Conservation (phyloP, 2,888 invertebrate genomes). For the Sphinx pinastri region DNA sequence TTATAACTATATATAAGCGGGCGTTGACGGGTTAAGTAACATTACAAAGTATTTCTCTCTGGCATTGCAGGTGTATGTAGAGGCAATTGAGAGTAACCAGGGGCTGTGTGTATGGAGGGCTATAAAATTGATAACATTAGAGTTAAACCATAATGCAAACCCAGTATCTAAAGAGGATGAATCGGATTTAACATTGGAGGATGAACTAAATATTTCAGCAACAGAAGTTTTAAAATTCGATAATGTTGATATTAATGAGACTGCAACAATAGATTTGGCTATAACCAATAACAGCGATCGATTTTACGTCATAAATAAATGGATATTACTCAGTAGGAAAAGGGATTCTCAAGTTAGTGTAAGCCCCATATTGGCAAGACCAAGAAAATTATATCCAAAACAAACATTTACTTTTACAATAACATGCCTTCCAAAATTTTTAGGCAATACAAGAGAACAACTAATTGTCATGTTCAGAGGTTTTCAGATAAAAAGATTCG, state of each 20-base stretch:
- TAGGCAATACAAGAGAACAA: constrained; percentile 85
- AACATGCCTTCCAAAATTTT: constrained; percentile 82
- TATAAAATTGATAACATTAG: constrained; percentile 62
- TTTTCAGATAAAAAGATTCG: constrained; percentile 84
- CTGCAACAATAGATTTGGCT: constrained; percentile 49
- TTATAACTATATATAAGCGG: too few relatives aligned
- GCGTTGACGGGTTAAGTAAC: too few relatives aligned
- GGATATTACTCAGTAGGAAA: constrained; percentile 79
- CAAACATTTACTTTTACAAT: constrained; percentile 73
- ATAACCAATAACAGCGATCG: constrained; percentile 75
- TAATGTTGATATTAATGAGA: constrained; percentile 66
- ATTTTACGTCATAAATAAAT: constrained; percentile 71
- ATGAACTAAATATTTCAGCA: constrained; percentile 81
- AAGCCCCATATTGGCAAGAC: constrained; percentile 61
- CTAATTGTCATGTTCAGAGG: constrained; percentile 84
- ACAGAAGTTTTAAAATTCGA: constrained; percentile 77
- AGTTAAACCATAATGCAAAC: constrained; percentile 49
- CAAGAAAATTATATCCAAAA: constrained; percentile 65
- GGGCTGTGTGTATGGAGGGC: constrained; percentile 85
- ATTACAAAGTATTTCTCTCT: neutral
- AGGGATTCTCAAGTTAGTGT: constrained; percentile 80
- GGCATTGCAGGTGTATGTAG: constrained; percentile 79
- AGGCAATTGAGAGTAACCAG: constrained; percentile 90
- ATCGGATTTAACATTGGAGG: constrained; percentile 57
- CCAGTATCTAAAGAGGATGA: constrained; percentile 43